Base-by-base conservation (phyloP, 2,888 invertebrate species). In the Odontothrips loti region DNA sequence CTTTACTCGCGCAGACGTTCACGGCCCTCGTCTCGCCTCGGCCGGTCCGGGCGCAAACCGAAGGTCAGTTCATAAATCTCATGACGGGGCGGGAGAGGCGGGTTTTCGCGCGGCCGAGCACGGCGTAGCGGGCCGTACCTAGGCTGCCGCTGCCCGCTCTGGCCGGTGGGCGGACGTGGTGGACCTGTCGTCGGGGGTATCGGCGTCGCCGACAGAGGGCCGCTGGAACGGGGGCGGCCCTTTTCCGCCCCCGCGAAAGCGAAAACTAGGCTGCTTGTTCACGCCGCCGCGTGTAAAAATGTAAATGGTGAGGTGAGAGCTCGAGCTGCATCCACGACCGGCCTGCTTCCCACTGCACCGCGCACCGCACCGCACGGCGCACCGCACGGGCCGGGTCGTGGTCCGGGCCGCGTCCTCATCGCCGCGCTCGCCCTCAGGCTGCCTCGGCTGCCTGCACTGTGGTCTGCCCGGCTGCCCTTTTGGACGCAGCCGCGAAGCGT, bases 1-100 rank as follows among this genome's bases (percentile, higher is more conserved):
- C 34, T 43, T 43, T 43, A 43, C n/a, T n/a, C n/a, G n/a, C n/a
- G n/a, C 34, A 43, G 34, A 6, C 34, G 34, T 6, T 43, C 34
- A 6, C 34, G 34, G 34, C 6, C n/a, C n/a, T n/a, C n/a, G n/a
- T n/a, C n/a, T n/a, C n/a, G n/a, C n/a, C 34, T 43, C 34, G 34
- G 34, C 34, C 34, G 34, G 34, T n/a, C 34, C 2, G 34, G 3
- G 34, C 34, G 11, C 58, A n/a, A 58, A 58, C n/a, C 58, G 58
- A 58, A 58, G 58, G 58, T 58, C 58, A 58, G 58, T 58, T 58
- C 58, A 58, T 58, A 58, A 12, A 58, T 58, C 58, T 58, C 58
- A 4, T 43, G 34, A 43, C 34, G 34, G 58, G 58, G 20, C 58
- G 58, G 58, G 15, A 20, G 17, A 6, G 15, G 58, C 58, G 58